Evolutionary conservation across 2,888 invertebrate species (phyloP), one percentile per base, ranked within the genome.

Genomic region (Acheta domesticus): DNA sequence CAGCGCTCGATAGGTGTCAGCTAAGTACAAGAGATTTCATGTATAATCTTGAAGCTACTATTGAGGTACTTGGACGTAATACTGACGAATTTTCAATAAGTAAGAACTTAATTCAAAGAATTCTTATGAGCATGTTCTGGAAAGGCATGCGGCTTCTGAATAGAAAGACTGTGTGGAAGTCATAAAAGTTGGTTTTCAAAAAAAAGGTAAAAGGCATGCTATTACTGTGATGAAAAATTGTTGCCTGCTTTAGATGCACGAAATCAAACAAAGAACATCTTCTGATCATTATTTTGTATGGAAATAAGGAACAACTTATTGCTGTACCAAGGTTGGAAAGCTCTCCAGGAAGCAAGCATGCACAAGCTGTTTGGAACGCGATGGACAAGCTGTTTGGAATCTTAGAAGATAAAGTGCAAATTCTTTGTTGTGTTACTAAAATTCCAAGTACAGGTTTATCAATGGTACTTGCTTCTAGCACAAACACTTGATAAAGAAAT

Each of bases 291-390:
- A 23, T 23, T 23, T 23, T 2, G 2, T 2, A 23, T 23, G 23
- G 23, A 23, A 23, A 82, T n/a, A n/a, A 82, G 75, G 82, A 83
- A 83, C 83, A 85, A 83, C 82, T 84, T 79, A 77, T 84, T 80
- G 83, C 83, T 80, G 83, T 85, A 79, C 83, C 84, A 50, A 83
- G 81, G 82, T 79, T 84, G 79, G 83, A 84, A 5, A 83, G 78
- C 78, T 83, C 83, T 80, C 23, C 23, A 2, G 2, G 23, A 23
- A 23, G 23, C 23, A 1, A 23, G 2, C 23, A 2, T 23, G 23
- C 23, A 2, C 23, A 80, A 83, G 12, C 83, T 82, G 14, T 82
- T 79, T 21, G 82, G 83, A n/a, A n/a, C n/a, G n/a, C 49, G 83
- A 83, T 80, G 82, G 82, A 48, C 76, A 81, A 77, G 84, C 83